phyloP scores from a whole-genome alignment of 1,140 invertebrate species.

The Pseudomyrmex concolor region DNA sequence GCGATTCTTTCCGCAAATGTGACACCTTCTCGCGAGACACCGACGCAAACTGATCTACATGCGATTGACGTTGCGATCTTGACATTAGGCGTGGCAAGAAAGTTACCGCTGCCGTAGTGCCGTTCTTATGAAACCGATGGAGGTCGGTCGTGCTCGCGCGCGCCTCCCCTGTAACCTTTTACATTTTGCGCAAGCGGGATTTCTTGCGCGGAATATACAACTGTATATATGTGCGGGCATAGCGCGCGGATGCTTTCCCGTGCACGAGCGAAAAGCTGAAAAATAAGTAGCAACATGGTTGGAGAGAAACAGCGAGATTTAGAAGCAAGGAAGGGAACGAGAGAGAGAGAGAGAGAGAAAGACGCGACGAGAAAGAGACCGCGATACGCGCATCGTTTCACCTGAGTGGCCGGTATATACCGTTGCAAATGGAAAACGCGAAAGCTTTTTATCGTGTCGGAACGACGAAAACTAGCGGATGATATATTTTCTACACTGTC shows the following conservation, averaged over 20 bases:
- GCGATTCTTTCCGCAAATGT: too few species aligned
- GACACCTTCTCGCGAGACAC: background rate
- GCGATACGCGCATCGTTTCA: conserved; percentile 14
- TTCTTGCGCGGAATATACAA: conserved; percentile 62
- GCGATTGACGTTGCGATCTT: conserved; percentile 63
- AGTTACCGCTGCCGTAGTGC: conserved; percentile 42
- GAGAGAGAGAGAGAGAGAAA: conserved; percentile 17
- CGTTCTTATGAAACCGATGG: conserved; percentile 54
- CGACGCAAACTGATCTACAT: conserved; percentile 22
- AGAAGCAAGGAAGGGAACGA: conserved; percentile 1
- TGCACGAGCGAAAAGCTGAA: conserved; percentile 40
- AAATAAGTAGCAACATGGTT: background rate
- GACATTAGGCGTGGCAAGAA: conserved; percentile 71
- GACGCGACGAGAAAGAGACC: conserved; percentile 5
- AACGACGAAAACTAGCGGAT: background rate
- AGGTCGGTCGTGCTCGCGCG: conserved; percentile 46
- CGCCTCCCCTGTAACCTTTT: conserved; percentile 65
- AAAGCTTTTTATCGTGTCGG: conserved; percentile 1
- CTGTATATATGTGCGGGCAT: conserved; percentile 12
- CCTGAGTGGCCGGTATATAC: background rate
- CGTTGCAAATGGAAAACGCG: conserved; percentile 15
- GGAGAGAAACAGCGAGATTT: background rate
- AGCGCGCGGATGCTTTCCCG: conserved; percentile 54
- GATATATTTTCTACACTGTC: background rate
- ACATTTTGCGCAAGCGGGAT: conserved; percentile 71